A percentile compares a stretch with the other conserved stretches of the same genome.
phyloP scores from a whole-genome alignment of 2,797 vertebrate genomes.

The Helicolenus hilgendorfi region DNA sequence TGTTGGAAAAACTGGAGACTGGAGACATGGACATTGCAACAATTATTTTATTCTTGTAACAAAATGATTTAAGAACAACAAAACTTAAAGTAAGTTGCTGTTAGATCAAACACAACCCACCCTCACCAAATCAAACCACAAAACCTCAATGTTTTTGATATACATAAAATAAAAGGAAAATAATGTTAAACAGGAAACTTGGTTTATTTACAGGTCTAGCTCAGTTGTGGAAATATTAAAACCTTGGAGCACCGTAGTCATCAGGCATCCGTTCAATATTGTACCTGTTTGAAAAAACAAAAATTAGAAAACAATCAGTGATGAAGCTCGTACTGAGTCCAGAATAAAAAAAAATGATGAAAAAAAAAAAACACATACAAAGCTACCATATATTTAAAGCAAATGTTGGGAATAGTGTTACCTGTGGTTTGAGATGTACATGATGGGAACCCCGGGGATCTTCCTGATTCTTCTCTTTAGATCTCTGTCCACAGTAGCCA shows the following conservation, averaged over 20 bases:
- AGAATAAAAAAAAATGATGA: background rate
- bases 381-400: background rate
- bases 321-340: background rate
- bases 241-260: slow-evolving; percentile 97
- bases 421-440: slow-evolving; percentile 99
- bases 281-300: slow-evolving; percentile 88
- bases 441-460: slow-evolving; percentile 98
- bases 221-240: slow-evolving; percentile 82
- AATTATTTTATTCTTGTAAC: slow-evolving; percentile 59
- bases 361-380: background rate
- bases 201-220: slow-evolving; percentile 66
- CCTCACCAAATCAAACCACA: background rate
- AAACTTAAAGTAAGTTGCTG: background rate
- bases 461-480: slow-evolving; percentile 97
- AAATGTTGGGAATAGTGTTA: slow-evolving; percentile 57
- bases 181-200: slow-evolving; percentile 23
- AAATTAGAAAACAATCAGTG: background rate
- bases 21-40: background rate
- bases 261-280: slow-evolving; percentile 99
- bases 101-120: slow-evolving; percentile 18
- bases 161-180: slow-evolving; percentile 36
- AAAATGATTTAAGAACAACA: slow-evolving; percentile 15
- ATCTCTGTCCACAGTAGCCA: slow-evolving; percentile 98
- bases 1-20: background rate
- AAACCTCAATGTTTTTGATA: slow-evolving; percentile 1